phyloP scores from a whole-genome alignment of 2,113 vertebrate species.

The Tretioscincus oriximinensis region DNA sequence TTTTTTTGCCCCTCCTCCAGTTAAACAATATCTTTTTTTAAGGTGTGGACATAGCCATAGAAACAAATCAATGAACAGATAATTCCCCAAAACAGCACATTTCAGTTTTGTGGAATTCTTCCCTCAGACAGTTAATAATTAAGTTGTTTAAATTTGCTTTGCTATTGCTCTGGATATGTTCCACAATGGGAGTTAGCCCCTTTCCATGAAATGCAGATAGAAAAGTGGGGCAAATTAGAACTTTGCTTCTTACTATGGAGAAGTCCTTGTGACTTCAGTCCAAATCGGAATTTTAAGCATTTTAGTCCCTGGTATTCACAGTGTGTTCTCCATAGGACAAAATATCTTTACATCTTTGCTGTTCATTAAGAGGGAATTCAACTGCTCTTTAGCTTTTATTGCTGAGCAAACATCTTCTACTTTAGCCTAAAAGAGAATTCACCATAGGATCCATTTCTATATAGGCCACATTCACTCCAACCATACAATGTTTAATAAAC shows the following conservation, averaged over 20 bases:
- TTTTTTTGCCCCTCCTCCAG: too few species aligned
- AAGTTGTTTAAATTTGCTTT: neutral
- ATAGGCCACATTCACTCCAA: constrained; percentile 34
- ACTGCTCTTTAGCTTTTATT: constrained; percentile 19
- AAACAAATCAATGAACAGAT: neutral
- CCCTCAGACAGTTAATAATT: neutral
- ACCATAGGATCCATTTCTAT: constrained; percentile 23
- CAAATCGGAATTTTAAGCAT: neutral
- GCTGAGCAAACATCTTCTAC: constrained; percentile 13
- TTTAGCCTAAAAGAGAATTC: neutral
- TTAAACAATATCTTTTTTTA: too few species aligned
- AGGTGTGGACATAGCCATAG: too few species aligned
- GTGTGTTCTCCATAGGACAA: neutral
- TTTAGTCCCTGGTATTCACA: neutral
- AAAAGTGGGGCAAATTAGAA: neutral
- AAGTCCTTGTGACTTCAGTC: neutral
- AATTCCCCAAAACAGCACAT: neutral
- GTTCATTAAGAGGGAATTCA: neutral
- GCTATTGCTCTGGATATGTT: neutral
- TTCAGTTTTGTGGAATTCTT: neutral
- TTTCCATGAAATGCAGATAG: neutral
- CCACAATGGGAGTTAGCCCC: neutral
- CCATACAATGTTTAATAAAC: constrained; percentile 45
- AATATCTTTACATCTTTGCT: neutral
- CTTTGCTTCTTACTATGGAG: neutral